Evolutionary conservation across 2,797 vertebrate genomes (phyloP), one percentile per base, ranked within the genome.

Genomic region (Aldrovandia affinis): DNA sequence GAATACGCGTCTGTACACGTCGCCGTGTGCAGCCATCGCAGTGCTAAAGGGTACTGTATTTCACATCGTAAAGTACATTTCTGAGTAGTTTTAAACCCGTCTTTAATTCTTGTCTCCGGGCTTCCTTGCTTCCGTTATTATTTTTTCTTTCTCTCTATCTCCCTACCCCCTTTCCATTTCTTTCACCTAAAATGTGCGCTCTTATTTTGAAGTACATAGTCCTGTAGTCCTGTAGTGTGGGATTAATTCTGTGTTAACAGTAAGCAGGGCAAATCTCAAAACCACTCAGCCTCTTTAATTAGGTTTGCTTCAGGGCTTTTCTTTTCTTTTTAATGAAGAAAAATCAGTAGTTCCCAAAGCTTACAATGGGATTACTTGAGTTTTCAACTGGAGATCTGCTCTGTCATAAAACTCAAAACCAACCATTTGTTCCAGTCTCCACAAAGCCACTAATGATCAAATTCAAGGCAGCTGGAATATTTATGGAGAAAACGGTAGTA

Each of bases 221-320:
- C 42, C 3, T 28, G 52, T n/a, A 0, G n/a, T n/a, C n/a, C n/a
- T n/a, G n/a, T 15, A 57, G 54, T 36, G 36, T 3, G 1, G 77
- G 78, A 85, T 83, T 80, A 47, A 47, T 18, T 57, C 44, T 25
- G 55, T 78, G 75, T 15, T 82, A 33, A 36, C 18, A 20, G 47
- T 39, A 83, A 36, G 14, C 52, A 28, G 63, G 44, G 28, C 54
- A 83, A 86, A 54, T 22, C 78, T 42, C 39, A 9, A 59, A 85
- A 68, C 54, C 20, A 25, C n/a, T 84, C 82, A 68, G 82, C 70
- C 73, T 85, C n/a, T 36, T 36, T 80, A 80, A 82, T 85, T 59
- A 3, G 54, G 50, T 52, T 28, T 59, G 47, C 73, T 63, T 33
- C 10, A 50, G 52, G 2, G 42, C 15, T 8, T 80, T 80, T 83